phyloP scores from a whole-genome alignment of 2,888 invertebrate genomes.

The Nomada goodeniana region DNA sequence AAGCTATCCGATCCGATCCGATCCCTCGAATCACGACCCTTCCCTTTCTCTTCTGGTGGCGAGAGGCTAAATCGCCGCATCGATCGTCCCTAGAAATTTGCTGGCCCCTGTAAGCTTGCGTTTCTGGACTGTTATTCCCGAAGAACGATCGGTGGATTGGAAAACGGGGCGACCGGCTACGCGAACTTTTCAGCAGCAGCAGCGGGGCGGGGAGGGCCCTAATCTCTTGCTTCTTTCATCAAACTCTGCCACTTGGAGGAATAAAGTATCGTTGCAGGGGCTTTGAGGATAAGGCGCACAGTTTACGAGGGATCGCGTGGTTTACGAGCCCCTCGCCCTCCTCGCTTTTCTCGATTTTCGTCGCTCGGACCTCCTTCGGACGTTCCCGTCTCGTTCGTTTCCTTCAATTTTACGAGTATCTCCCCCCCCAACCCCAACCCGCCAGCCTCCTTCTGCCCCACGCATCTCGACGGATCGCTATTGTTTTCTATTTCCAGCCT shows the following conservation, averaged over 20 bases:
- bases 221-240: slow-evolving; percentile 38
- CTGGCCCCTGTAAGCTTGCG: not conserved
- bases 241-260: slow-evolving; percentile 25
- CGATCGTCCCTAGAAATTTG: slow-evolving; percentile 56
- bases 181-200: not conserved
- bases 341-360: slow-evolving; percentile 43
- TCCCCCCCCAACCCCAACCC: too few species aligned
- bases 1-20: slow-evolving; percentile 71
- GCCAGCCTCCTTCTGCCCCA: not conserved
- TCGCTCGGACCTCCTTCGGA: slow-evolving; percentile 23
- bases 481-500: slow-evolving; percentile 14
- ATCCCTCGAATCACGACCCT: slow-evolving; percentile 38
- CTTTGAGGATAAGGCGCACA: slow-evolving; percentile 72
- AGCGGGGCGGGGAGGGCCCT: not conserved
- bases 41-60: slow-evolving; percentile 17
- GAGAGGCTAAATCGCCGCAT: slow-evolving; percentile 68
- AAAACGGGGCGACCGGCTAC: not conserved
- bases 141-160: not conserved
- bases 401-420: slow-evolving; percentile 43
- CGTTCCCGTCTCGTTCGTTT: slow-evolving; percentile 1
- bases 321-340: slow-evolving; percentile 76
- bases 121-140: slow-evolving; percentile 11
- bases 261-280: slow-evolving; percentile 57
- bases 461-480: not conserved
- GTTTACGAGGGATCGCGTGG: slow-evolving; percentile 81